These are phyloP conservation scores for Trachurus trachurus DNA, from an alignment of 2,797 vertebrate genomes.

Conservation along the genomic window DNA sequence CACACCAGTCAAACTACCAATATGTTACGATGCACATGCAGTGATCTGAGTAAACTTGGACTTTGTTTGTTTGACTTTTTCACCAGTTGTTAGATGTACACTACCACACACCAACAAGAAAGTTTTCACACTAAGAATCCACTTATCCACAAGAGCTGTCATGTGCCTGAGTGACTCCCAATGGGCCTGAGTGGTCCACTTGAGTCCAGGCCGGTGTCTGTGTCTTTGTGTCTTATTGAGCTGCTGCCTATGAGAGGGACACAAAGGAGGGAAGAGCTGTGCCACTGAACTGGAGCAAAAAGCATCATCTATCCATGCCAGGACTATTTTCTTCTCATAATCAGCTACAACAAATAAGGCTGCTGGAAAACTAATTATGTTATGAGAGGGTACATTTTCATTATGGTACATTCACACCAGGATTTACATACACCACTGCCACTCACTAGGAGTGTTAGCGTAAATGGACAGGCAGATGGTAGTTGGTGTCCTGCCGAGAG, in stretches of 20 bases:
- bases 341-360: conserved; percentile 51
- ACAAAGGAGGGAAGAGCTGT: conserved; percentile 47
- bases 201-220: conserved; percentile 47
- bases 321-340: conserved; percentile 58
- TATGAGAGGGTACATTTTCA: no score
- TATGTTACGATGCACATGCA: no score
- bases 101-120: background rate
- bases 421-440: no score
- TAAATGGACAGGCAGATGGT: no score
- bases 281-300: conserved; percentile 53
- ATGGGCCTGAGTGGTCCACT: conserved; percentile 58
- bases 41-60: no score
- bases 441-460: no score
- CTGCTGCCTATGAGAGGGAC: conserved; percentile 32
- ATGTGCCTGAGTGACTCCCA: conserved; percentile 65
- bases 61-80: no score
- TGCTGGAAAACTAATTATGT: conserved; percentile 47
- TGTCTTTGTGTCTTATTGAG: conserved; percentile 46
- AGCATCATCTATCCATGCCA: conserved; percentile 57
- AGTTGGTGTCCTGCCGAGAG: no score
- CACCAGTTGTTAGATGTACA: no score
- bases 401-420: no score
- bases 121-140: conserved; percentile 4
- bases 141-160: conserved; percentile 44
- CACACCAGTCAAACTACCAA: no score